These are phyloP conservation scores for Megaptera novaeangliae DNA, from an alignment of 2,113 vertebrate species.

Conservation along the genomic window DNA sequence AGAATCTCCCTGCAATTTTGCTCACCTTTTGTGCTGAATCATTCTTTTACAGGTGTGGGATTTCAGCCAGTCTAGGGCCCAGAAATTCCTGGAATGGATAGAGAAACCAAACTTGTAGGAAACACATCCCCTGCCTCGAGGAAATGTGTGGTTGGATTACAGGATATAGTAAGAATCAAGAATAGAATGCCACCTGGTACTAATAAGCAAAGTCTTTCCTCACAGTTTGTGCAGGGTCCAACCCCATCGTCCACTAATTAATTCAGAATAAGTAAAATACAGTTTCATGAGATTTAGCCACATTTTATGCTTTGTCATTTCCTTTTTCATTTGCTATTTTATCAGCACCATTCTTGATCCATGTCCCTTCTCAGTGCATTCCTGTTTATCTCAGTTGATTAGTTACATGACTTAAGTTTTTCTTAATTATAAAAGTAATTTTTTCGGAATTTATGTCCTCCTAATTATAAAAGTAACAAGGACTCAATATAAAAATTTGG, in stretches of 20 bases:
- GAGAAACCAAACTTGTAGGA: background rate
- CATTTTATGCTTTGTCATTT: background rate
- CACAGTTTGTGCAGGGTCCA: background rate
- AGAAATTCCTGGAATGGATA: background rate
- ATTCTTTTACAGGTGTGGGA: background rate
- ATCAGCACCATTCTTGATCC: background rate
- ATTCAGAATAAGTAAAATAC: conserved; percentile 15
- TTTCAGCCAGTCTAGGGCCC: background rate
- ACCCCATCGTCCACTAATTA: background rate
- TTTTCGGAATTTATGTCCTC: background rate
- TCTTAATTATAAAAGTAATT: background rate
- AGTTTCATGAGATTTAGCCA: background rate
- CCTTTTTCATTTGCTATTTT: background rate
- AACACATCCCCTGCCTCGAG: background rate
- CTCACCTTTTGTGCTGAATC: background rate
- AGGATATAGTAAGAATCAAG: background rate
- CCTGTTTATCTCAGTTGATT: background rate
- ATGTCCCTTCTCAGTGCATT: background rate
- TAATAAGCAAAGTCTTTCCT: background rate
- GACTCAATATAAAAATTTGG: background rate
- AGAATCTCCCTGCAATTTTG: background rate
- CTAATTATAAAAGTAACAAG: conserved; percentile 22
- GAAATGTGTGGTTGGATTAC: background rate
- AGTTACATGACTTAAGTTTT: background rate
- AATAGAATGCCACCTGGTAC: background rate